Base-by-base conservation (phyloP, 2,113 vertebrate genomes). In the Megatriorchis doriae region DNA sequence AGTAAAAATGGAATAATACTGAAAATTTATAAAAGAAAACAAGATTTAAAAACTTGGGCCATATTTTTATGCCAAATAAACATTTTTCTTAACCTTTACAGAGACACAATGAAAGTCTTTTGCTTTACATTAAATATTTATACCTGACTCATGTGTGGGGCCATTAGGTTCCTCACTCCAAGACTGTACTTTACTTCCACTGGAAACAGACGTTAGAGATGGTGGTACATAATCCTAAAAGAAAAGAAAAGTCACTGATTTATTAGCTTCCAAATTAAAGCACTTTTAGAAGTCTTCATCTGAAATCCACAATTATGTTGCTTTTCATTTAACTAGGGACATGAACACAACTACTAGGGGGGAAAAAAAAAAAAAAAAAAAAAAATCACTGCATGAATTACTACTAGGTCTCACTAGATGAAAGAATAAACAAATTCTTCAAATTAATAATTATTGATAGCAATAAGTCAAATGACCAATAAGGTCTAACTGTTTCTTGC, bases 111-210 rank as follows among this genome's bases (percentile, higher is more conserved):
- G 13, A 10, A 66, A 81, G 23, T 16, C 5, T 86, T 93, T 73
- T 68, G n/a, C 42, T n/a, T 85, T 73, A 91, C 91, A n/a, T 79
- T 3, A 52, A 29, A 21, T 13, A 11, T 83, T 92, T 94, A 75
- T 96, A 98, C 98, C 98, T 91, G 98, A 98, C 59, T 80, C 36
- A 20, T 96, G 97, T 58, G 93, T 4, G 13, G 85, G 59, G 43
- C 63, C 72, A 63, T 5, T 42, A 66, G 53, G 62, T 52, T 94
- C 42, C 61, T 90, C 86, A 65, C 56, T 50, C 72, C 86, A 74
- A 20, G 45, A 32, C 62, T 87, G 93, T 65, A 72, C 86, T 94
- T 53, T 58, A n/a, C 47, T 93, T 78, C 88, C 95, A 81, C 93
- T 98, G 78, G 95, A 97, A 40, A 16, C 27, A 58, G 94, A 96